Evolutionary conservation across 2,797 vertebrate genomes (phyloP).

Genomic region (Glossophaga mutica): DNA sequence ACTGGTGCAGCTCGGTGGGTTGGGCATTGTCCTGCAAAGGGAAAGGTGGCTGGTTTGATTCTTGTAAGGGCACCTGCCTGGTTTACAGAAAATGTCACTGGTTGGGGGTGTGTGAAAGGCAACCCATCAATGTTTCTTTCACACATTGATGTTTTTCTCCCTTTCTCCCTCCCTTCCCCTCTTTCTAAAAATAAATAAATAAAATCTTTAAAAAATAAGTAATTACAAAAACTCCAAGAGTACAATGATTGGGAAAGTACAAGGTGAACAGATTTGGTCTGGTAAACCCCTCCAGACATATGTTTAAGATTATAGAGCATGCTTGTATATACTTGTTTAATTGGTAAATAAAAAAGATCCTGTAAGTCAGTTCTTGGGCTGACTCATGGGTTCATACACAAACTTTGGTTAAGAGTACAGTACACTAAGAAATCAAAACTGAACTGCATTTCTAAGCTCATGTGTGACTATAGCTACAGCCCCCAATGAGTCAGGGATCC

Average conservation of each 20-base stretch:
- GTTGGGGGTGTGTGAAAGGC: not conserved
- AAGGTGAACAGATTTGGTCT: not conserved
- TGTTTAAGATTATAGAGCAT: constrained; percentile 2
- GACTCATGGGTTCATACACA: not conserved
- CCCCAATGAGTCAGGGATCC: not conserved
- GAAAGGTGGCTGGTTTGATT: not conserved
- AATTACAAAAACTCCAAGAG: not conserved
- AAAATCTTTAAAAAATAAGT: not conserved
- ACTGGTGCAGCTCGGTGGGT: too few species aligned
- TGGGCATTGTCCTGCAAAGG: not conserved
- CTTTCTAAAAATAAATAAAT: not conserved
- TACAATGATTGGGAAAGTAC: constrained; percentile 16
- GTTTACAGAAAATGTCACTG: not conserved
- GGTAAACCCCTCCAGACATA: not conserved
- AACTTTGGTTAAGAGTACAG: not conserved
- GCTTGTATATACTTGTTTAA: not conserved
- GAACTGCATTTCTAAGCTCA: not conserved
- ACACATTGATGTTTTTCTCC: not conserved
- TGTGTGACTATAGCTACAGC: not conserved
- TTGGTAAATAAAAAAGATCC: not conserved
- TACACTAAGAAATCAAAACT: not conserved
- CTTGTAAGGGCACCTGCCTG: not conserved
- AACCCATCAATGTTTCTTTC: not conserved
- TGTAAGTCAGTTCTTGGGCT: not conserved
- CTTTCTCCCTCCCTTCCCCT: not conserved